Evolutionary conservation across 2,113 vertebrate species (phyloP).

Genomic region (Pampusana beccarii): DNA sequence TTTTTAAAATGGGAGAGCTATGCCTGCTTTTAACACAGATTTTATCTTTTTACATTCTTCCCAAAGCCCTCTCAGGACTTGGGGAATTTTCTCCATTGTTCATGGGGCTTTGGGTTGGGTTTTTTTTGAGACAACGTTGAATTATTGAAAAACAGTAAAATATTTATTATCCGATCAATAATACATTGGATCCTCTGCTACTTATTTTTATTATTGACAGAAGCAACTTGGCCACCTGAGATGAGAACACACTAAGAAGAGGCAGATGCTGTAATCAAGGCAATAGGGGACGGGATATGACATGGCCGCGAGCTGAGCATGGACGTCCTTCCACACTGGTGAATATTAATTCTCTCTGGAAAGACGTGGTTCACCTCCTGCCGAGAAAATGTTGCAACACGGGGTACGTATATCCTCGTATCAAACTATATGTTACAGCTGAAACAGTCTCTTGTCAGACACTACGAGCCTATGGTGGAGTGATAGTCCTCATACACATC

Average conservation of each 20-base stretch:
- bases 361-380: background rate
- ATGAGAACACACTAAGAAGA: background rate
- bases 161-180: conserved; percentile 59
- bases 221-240: background rate
- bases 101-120: background rate
- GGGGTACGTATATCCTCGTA: no score
- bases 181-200: conserved; percentile 14
- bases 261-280: background rate
- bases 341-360: background rate
- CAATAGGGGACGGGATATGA: background rate
- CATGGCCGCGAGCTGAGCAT: background rate
- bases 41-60: background rate
- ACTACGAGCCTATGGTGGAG: background rate
- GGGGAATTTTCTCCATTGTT: background rate
- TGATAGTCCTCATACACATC: background rate
- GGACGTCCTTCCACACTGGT: background rate
- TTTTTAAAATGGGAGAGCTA: background rate
- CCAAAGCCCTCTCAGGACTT: background rate
- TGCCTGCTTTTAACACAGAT: conserved; percentile 15
- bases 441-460: background rate
- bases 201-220: conserved; percentile 44
- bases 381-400: background rate
- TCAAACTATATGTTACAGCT: background rate
- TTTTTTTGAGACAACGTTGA: conserved; percentile 16
- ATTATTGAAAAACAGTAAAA: conserved; percentile 56